phyloP scores from a whole-genome alignment of 2,888 invertebrate genomes.

The Leptinotarsa rubiginosa region DNA sequence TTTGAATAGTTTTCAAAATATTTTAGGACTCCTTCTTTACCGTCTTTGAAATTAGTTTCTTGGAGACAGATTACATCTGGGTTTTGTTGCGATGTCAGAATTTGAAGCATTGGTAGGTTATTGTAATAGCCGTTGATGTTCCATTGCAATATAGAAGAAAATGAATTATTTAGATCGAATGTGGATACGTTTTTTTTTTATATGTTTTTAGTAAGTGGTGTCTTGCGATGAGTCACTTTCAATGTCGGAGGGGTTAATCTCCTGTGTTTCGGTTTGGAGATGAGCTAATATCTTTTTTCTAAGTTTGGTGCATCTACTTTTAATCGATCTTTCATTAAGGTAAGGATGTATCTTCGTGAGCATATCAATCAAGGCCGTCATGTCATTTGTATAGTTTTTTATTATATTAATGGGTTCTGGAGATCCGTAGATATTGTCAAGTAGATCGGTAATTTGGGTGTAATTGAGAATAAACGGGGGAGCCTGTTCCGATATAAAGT shows the following conservation, averaged over 20 bases:
- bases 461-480: neutral
- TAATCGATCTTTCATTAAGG: neutral
- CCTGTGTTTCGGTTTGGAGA: neutral
- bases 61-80: neutral
- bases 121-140: neutral
- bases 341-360: neutral
- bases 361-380: neutral
- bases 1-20: neutral
- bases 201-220: neutral
- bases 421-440: neutral
- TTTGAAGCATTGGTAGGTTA: neutral
- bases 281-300: neutral
- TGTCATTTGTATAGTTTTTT: neutral
- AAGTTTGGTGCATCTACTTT: neutral
- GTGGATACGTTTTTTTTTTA: too few species aligned
- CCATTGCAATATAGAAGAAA: neutral
- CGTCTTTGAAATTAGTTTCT: neutral
- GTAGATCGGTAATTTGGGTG: neutral
- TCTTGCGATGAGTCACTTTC: constrained; percentile 2
- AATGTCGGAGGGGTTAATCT: neutral
- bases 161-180: neutral
- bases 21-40: neutral
- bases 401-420: neutral
- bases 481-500: neutral
- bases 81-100: neutral